Evolutionary conservation across 2,797 vertebrate genomes (phyloP), one percentile per base, ranked within the genome.

Genomic region (Cyprinella venusta): DNA sequence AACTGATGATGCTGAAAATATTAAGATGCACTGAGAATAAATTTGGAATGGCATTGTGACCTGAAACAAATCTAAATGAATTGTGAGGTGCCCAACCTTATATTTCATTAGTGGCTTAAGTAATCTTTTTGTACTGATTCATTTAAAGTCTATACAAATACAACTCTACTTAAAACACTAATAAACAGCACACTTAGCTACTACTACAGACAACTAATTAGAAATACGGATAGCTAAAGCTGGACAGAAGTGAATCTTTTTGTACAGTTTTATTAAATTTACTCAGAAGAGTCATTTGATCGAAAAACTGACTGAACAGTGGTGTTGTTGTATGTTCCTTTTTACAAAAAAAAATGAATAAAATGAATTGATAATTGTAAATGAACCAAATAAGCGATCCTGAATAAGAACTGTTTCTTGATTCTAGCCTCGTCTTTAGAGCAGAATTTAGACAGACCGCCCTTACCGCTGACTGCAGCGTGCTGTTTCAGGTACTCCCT

Each of bases 401-500:
- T n/a, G 6, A 75, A 15, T 38, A n/a, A 38, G 13, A 38, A 15
- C 7, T 3, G 50, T 1, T 56, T 75, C 15, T 10, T 0, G 8
- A 18, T 42, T 59, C n/a, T 24, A 76, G 15, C 8, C 36, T 42
- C 40, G n/a, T 15, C 5, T 59, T 76, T 10, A 83, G 50, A 70
- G 26, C 33, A 24, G 54, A 63, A 71, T 50, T 45, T 30, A 7
- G 59, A 70, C 15, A 3, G 2, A 40, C 13, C 4, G 21, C 48
- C 12, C 94, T 96, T 94, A 99, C 98, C 98, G 42, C 97, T 98
- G 90, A 98, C 95, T 81, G 97, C 97, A 1, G 97, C 96, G 15
- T 99, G 98, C 91, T 99, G 98, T 89, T 99, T 99, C 91, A 99
- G 95, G 92, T 99, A 99, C 59, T 99, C 98, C 69, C 98, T 91